Conservation (phyloP, 2,113 vertebrate species). For the Caranx ignobilis region DNA sequence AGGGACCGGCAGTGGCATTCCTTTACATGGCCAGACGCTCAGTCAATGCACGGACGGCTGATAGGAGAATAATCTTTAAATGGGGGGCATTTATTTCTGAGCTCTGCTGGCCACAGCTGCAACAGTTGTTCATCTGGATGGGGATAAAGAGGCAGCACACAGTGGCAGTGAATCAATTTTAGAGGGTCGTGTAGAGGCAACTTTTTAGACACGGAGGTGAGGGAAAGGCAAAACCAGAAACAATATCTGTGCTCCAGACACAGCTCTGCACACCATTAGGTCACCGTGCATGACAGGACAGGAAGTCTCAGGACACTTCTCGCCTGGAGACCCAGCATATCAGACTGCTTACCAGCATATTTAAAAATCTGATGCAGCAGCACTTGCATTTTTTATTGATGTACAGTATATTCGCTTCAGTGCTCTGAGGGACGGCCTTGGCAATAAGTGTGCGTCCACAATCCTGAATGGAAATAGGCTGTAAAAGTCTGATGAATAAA, state of each 20-base stretch:
- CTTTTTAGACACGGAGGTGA: slow-evolving; percentile 34
- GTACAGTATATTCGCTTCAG: slow-evolving; percentile 29
- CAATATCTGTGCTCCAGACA: slow-evolving; percentile 32
- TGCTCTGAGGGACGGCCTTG: slow-evolving; percentile 15
- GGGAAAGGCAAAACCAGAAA: slow-evolving; percentile 42
- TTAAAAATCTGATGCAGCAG: slow-evolving; percentile 44
- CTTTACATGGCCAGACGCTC: slow-evolving; percentile 53
- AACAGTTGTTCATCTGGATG: slow-evolving; percentile 59
- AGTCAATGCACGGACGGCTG: slow-evolving; percentile 48
- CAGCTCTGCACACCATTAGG: slow-evolving; percentile 39
- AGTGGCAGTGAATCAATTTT: slow-evolving; percentile 63
- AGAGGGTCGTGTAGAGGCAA: slow-evolving; percentile 25
- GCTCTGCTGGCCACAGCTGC: slow-evolving; percentile 53
- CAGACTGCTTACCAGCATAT: slow-evolving; percentile 47
- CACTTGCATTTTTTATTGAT: slow-evolving; percentile 40
- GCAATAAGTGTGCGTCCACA: neutral
- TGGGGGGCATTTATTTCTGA: slow-evolving; percentile 64
- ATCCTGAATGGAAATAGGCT: slow-evolving; percentile 42
- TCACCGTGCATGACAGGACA: slow-evolving; percentile 35
- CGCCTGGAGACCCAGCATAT: slow-evolving; percentile 40
- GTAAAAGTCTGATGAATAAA: slow-evolving; percentile 48
- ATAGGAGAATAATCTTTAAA: slow-evolving; percentile 76
- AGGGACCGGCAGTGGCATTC: slow-evolving; percentile 56
- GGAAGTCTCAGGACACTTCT: slow-evolving; percentile 48
- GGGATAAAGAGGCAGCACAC: slow-evolving; percentile 53